Evolutionary conservation across 2,888 invertebrate genomes (phyloP), one percentile per base, ranked within the genome.

Genomic region (Ormia ochracea): DNA sequence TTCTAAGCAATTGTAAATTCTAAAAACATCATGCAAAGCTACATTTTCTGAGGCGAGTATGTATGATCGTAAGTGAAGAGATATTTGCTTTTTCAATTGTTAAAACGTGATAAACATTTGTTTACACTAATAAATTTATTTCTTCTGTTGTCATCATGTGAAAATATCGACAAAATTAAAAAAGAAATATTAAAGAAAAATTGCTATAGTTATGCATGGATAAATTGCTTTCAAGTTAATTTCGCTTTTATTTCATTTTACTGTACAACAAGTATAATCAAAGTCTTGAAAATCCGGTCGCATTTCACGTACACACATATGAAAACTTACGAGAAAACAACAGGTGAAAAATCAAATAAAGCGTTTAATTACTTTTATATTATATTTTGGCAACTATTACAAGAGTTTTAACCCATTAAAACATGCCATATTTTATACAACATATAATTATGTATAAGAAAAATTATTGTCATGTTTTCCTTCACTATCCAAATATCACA

Each of bases 311-410:
- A 52, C 17, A 66, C 28, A 36, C 19, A 9, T 31, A 41, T 9
- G 38, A 26, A 10, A 75, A 23, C 28, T n/a, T n/a, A 36, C 23
- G 1, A 52, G 28, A 19, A 48, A 43, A 63, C 38, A 23, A 48
- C 78, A 74, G 65, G 52, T 65, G 59, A 79, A 75, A 79, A 70
- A 79, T 70, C 19, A 36, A 59, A 70, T 48, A 54, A 78, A 65
- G 70, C n/a, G 52, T 74, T 69, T 69, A 78, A 78, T 74, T 78
- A 31, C 28, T 33, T 66, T 41, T 41, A 14, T 33, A 28, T 7
- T 41, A 63, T n/a, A 73, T 84, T 85, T 86, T 84, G 84, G 84
- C 83, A 84, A 84, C 82, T 85, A 85, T 86, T 86, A 85, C 85
- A 83, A 69, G 82, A 83, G 23, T 81, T 81, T 83, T 82, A 74